These are phyloP conservation scores for Drosophila diplacantha DNA, from an alignment of 2,888 invertebrate species.

Conservation along the genomic window DNA sequence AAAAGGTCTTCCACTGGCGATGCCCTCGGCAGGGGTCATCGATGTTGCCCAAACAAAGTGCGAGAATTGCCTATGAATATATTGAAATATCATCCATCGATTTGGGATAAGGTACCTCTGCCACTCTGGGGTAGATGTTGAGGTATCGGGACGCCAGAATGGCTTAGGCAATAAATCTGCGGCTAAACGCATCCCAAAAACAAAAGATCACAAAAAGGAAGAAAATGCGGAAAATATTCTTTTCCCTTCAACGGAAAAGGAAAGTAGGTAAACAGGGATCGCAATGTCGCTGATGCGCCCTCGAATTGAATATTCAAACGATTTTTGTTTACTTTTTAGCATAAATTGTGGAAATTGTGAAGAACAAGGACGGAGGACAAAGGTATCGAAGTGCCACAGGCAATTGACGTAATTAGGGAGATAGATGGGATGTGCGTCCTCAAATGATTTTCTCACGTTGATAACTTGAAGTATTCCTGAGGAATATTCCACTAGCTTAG, in stretches of 20 bases:
- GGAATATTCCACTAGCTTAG: slow-evolving; percentile 3
- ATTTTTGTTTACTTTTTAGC: too few species aligned
- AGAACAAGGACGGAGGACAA: slow-evolving; percentile 10
- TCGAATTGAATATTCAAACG: too few species aligned
- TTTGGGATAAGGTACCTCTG: neutral
- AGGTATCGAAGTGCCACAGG: slow-evolving; percentile 33
- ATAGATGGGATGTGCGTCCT: slow-evolving; percentile 22
- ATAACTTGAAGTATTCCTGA: neutral
- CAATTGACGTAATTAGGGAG: slow-evolving; percentile 48
- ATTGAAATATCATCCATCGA: slow-evolving; percentile 53
- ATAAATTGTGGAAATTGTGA: too few species aligned
- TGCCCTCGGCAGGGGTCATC: slow-evolving; percentile 47
- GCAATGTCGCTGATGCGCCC: too few species aligned
- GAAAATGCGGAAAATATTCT: slow-evolving; percentile 50
- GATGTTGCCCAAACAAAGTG: slow-evolving; percentile 37
- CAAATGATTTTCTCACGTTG: slow-evolving; percentile 47
- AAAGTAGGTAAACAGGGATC: slow-evolving; percentile 23
- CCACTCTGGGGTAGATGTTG: slow-evolving; percentile 45
- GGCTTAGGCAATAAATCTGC: slow-evolving; percentile 60
- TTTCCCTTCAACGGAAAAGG: neutral
- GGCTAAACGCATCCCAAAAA: slow-evolving; percentile 57
- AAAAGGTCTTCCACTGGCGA: slow-evolving; percentile 10
- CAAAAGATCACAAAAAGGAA: slow-evolving; percentile 46
- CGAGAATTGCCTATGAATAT: slow-evolving; percentile 35
- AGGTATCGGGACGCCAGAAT: slow-evolving; percentile 38